Conservation (phyloP, 1,140 invertebrate species). For the Euglossa dilemma region DNA sequence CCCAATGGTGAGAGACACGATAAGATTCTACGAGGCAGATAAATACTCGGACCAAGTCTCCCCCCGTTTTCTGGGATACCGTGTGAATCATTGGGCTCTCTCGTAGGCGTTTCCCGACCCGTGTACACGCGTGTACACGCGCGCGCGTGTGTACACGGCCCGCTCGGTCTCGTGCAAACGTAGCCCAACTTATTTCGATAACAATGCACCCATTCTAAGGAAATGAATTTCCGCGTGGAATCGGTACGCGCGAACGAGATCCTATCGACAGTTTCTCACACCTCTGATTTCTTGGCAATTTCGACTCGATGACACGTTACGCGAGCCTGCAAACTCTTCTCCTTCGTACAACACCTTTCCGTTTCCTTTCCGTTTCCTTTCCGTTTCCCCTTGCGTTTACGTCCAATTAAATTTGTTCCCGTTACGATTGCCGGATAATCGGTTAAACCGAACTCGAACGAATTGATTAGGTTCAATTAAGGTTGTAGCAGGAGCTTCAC, state of each 20-base stretch:
- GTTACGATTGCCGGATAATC: neutral
- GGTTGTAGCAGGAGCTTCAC: neutral
- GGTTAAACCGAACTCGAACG: neutral
- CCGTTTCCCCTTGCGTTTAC: neutral
- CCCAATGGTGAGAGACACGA: neutral
- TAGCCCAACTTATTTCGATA: conserved; percentile 25
- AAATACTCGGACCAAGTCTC: conserved; percentile 4
- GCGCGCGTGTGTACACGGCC: conserved; percentile 3
- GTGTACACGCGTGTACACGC: neutral
- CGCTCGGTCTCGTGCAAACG: conserved; percentile 31
- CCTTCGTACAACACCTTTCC: neutral
- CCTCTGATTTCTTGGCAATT: conserved; percentile 26
- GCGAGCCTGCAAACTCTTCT: neutral
- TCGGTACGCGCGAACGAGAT: conserved; percentile 16
- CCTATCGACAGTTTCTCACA: conserved; percentile 10
- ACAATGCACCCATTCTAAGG: conserved; percentile 42
- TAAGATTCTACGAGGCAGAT: conserved; percentile 13
- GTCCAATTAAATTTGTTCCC: neutral
- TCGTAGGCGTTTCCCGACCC: conserved; percentile 54
- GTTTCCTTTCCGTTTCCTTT: neutral
- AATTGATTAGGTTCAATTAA: conserved; percentile 17
- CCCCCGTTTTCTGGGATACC: conserved; percentile 50
- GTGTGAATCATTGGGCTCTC: conserved; percentile 50
- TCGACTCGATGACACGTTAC: neutral
- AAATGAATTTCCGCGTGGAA: conserved; percentile 54